Evolutionary conservation across 2,888 invertebrate genomes (phyloP), one percentile per base, ranked within the genome.

Genomic region (Volucella zonaria): DNA sequence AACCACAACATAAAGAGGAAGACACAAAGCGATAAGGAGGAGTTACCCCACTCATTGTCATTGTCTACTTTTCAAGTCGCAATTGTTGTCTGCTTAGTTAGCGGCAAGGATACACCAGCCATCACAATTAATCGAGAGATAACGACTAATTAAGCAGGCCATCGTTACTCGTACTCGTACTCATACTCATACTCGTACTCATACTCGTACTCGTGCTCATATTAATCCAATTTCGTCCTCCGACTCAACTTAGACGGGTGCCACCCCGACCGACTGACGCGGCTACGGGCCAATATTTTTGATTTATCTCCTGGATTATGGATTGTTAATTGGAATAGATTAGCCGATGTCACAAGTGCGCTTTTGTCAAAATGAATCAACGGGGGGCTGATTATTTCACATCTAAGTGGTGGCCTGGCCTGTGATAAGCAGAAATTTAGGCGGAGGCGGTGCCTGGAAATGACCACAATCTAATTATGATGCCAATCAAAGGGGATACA

Each of bases 111-210:
- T 67, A 71, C 51, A 31, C 67, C 73, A 49, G 43, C 52, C 68
- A 73, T 81, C 76, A 68, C 76, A 81, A 85, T 85, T 85, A 85
- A 81, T 85, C 67, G 85, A 76, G 64, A 76, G 85, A 85, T 85
- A 85, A 85, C 76, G 51, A 76, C 81, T 85, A 81, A 85, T 85
- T 85, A 77, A 73, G 76, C 56, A 64, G 62, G 62, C 73, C 77
- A 68, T 80, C 76, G 64, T 81, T 81, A 31, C 31, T 31, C 31
- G 31, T 31, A 31, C 31, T 23, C 3, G 23, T 23, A 4, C 3
- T 23, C 23, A 3, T 23, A 23, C 3, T 31, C 31, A 2, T 31
- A 31, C 2, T 31, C 6, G 31, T 31, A 31, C 6, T 31, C 31
- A 6, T 6, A 31, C 6, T 31, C 31, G 6, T 31, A 31, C 6